Percentiles rank a stretch among this genome's conserved stretches.
These are phyloP conservation scores for Novumbra hubbsi DNA, from an alignment of 2,797 vertebrate genomes.

Conservation along the genomic window DNA sequence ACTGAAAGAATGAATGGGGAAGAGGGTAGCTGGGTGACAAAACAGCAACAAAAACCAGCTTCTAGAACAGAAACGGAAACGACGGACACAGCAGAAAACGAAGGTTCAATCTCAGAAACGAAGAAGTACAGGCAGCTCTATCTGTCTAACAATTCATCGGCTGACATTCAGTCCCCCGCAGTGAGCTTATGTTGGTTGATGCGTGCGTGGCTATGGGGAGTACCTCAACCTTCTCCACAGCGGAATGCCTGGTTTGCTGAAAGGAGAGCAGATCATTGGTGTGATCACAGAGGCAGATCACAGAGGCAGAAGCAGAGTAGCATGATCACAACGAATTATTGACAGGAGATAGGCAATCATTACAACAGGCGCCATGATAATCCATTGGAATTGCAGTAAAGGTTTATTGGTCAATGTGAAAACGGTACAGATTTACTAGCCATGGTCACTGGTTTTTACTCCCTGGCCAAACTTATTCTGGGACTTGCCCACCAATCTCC, in stretches of 20 bases:
- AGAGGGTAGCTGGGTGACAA: not conserved
- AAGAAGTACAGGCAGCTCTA: not conserved
- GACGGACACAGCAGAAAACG: not conserved
- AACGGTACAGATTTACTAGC: slow-evolving; percentile 6
- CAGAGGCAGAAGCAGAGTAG: slow-evolving; percentile 13
- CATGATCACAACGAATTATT: slow-evolving; percentile 8
- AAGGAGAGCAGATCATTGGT: slow-evolving; percentile 15
- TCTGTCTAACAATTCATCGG: not conserved
- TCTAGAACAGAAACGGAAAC: not conserved
- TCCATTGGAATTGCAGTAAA: not conserved
- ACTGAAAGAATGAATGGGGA: not conserved
- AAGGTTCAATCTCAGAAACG: not conserved
- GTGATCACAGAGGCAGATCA: slow-evolving; percentile 12
- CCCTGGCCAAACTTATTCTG: too few species aligned
- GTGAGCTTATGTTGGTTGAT: not conserved
- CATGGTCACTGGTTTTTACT: not conserved
- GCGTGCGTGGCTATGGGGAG: slow-evolving; percentile 10
- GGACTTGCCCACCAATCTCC: too few species aligned
- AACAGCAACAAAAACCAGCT: not conserved
- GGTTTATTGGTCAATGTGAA: not conserved
- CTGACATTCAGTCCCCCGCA: not conserved
- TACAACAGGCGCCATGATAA: slow-evolving; percentile 7
- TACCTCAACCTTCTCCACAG: slow-evolving; percentile 42
- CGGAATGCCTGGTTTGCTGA: slow-evolving; percentile 37
- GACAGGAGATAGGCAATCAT: not conserved